Conservation (phyloP, 23 tunicate species). For the Trididemnum miniatum region DNA sequence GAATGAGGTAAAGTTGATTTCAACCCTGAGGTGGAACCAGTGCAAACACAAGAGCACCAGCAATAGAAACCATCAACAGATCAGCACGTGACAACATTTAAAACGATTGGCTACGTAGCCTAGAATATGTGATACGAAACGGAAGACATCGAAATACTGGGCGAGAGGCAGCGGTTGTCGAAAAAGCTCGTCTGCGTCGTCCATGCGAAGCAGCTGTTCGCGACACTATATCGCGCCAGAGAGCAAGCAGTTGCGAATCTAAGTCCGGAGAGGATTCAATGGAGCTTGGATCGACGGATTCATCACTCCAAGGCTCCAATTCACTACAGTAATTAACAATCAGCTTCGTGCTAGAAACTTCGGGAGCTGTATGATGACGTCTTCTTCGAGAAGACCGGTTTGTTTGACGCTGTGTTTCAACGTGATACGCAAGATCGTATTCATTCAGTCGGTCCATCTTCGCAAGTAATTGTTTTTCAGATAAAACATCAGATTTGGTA, state of each 20-base stretch:
- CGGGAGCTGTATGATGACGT: conserved; percentile 41
- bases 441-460: conserved; percentile 50
- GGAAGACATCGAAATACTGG: conserved; percentile 85
- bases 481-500: conserved; percentile 69
- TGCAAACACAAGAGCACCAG: conserved; percentile 13
- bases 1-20: neutral
- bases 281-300: conserved; percentile 69
- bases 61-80: neutral
- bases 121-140: conserved; percentile 69
- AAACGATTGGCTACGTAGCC: conserved; percentile 81
- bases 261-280: conserved; percentile 58
- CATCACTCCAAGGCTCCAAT: conserved; percentile 91
- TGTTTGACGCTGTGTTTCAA: conserved; percentile 26
- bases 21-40: neutral
- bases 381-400: conserved; percentile 40
- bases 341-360: conserved; percentile 39
- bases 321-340: conserved; percentile 85
- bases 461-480: conserved; percentile 29
- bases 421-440: conserved; percentile 67
- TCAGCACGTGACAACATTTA: conserved; percentile 33
- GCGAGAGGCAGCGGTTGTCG: conserved; percentile 49
- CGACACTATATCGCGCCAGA: conserved; percentile 90
- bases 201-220: conserved; percentile 72
- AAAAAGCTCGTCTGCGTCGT: conserved; percentile 66
- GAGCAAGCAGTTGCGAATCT: conserved; percentile 62